These are phyloP conservation scores for Clarias magur DNA, from an alignment of 2,113 vertebrate genomes.

Conservation along the genomic window DNA sequence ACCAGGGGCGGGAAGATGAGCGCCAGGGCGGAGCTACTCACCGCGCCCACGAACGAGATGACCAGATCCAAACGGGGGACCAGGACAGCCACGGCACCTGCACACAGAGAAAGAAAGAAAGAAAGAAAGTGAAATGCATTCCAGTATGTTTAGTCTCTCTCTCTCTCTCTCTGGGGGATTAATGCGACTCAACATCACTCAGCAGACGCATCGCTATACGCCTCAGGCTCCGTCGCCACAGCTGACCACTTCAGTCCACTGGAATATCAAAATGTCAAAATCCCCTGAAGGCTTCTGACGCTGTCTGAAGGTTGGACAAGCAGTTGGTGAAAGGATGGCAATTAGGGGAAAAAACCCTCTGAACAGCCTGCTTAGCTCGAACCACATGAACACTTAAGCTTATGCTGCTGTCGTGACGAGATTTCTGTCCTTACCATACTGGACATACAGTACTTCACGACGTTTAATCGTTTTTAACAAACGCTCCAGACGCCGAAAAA, in stretches of 20 bases:
- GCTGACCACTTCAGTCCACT: neutral
- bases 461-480: neutral
- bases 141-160: neutral
- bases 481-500: too few species aligned
- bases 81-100: conserved; percentile 52
- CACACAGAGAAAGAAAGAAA: neutral
- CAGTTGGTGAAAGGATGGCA: neutral
- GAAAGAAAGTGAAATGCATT: neutral
- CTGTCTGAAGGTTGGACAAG: neutral
- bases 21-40: conserved; percentile 85
- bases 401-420: neutral
- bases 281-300: neutral
- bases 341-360: neutral
- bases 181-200: neutral
- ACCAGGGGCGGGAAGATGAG: conserved; percentile 83
- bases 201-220: too few species aligned
- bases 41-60: conserved; percentile 82
- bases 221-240: neutral
- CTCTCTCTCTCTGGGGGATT: neutral
- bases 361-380: neutral
- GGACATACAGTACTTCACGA: neutral
- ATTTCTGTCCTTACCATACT: neutral
- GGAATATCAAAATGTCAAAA: neutral
- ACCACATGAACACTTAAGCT: neutral
- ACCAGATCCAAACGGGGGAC: conserved; percentile 86